Base-by-base conservation (phyloP, 2,113 vertebrate genomes). In the Cyrtonyx montezumae region DNA sequence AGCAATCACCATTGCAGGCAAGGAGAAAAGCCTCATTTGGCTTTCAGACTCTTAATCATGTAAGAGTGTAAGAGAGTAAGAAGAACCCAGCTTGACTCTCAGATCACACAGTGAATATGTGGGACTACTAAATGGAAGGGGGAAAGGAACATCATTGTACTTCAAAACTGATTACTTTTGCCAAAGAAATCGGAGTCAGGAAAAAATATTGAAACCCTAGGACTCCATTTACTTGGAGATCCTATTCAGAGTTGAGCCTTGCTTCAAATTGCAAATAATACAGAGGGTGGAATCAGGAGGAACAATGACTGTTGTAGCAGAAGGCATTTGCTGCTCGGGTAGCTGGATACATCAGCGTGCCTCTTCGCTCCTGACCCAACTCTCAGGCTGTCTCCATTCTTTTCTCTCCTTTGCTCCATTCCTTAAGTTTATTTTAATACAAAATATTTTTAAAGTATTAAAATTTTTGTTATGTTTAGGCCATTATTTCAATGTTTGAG, bases 401-500 rank as follows among this genome's bases (percentile, higher is more conserved):
- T n/a, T 76, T 80, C 65, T 94, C 48, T 71, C 78, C 73, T 96
- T 91, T 95, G 97, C 95, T 96, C 94, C 90, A 46, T 76, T 86
- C 95, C 45, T 93, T 90, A 95, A 95, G 48, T 96, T 95, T 94
- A 96, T 96, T 97, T 97, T 95, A 95, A 96, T 94, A 84, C 65
- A 67, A 92, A 93, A 94, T 96, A 94, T 80, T 97, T 97, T 95
- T 96, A 84, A 95, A 96, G 82, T 95, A 94, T 96, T 96, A 92
- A 84, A 53, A 78, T 96, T 68, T 96, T 96, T 55, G 75, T 95
- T 95, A 96, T 91, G 79, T 94, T 95, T 96, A 87, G 97, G 75
- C 96, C 97, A 90, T 96, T 97, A 97, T 98, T 98, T 94, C 91
- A 95, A 76, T 94, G 96, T 97, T 97, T 97, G 96, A 97, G 96